Percentiles rank a stretch among this genome's conserved stretches.
phyloP scores from a whole-genome alignment of 2,113 vertebrate genomes.

The Gracilinanus agilis region DNA sequence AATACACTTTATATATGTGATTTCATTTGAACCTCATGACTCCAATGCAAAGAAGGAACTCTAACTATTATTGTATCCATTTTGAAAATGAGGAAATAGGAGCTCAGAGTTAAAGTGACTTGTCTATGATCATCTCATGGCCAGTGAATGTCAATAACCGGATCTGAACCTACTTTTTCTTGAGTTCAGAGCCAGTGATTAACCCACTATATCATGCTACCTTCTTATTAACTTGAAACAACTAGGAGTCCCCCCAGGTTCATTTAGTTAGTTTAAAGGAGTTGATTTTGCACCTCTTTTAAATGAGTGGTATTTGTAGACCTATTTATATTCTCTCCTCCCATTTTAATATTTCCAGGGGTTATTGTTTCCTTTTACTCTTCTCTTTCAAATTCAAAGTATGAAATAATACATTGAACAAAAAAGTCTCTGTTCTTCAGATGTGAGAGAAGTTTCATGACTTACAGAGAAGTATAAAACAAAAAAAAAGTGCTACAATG shows the following conservation, averaged over 20 bases:
- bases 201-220: not conserved
- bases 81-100: not conserved
- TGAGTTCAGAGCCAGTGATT: not conserved
- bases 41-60: not conserved
- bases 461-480: not conserved
- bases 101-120: not conserved
- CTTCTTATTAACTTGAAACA: not conserved
- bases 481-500: not conserved
- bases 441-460: not conserved
- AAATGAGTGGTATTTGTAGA: not conserved
- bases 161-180: not conserved
- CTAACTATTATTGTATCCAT: not conserved
- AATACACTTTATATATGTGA: constrained; percentile 1
- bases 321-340: not conserved
- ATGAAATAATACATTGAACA: not conserved
- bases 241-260: not conserved
- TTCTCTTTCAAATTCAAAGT: not conserved
- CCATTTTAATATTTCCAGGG: not conserved
- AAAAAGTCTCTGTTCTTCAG: not conserved
- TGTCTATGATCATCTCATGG: not conserved
- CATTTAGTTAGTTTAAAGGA: not conserved
- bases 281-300: not conserved
- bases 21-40: constrained; percentile 1
- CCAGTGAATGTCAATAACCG: not conserved
- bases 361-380: not conserved